Evolutionary conservation across 2,113 vertebrate species (phyloP).

Genomic region (Scalopus aquaticus): DNA sequence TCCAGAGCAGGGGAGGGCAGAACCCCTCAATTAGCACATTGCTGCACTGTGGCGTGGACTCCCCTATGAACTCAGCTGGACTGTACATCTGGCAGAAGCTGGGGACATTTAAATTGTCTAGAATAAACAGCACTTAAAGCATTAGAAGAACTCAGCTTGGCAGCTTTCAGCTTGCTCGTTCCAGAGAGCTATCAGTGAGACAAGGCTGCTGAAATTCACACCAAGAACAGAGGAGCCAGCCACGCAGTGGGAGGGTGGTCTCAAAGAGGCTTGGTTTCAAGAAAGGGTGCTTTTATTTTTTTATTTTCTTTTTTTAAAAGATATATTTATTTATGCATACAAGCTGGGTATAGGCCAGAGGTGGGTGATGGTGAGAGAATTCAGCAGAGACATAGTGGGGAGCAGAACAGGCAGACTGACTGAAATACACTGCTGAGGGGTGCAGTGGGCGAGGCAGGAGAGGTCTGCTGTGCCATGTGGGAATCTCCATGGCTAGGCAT

Average conservation of each 20-base stretch:
- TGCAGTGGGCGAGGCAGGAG: too few species aligned
- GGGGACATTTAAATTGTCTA: conserved; percentile 6
- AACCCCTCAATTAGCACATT: background rate
- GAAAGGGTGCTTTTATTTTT: too few species aligned
- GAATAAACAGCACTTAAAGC: conserved; percentile 46
- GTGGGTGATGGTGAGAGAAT: too few species aligned
- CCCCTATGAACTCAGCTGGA: conserved; percentile 6
- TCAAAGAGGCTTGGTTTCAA: background rate
- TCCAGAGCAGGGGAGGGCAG: background rate
- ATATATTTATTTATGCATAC: too few species aligned
- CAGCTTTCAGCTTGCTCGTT: background rate
- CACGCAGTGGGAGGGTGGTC: background rate
- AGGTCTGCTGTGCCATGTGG: too few species aligned
- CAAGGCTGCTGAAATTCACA: background rate
- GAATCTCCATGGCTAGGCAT: too few species aligned
- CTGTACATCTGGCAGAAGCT: conserved; percentile 8
- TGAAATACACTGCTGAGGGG: too few species aligned
- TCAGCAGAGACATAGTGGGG: too few species aligned
- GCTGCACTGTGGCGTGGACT: background rate
- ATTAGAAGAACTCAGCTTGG: background rate
- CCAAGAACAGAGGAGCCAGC: background rate
- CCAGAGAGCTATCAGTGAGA: background rate
- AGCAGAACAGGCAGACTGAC: too few species aligned
- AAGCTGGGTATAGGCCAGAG: too few species aligned
- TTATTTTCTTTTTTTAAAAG: too few species aligned